Conservation (phyloP, 2,888 invertebrate species). For the Eulithis testata region DNA sequence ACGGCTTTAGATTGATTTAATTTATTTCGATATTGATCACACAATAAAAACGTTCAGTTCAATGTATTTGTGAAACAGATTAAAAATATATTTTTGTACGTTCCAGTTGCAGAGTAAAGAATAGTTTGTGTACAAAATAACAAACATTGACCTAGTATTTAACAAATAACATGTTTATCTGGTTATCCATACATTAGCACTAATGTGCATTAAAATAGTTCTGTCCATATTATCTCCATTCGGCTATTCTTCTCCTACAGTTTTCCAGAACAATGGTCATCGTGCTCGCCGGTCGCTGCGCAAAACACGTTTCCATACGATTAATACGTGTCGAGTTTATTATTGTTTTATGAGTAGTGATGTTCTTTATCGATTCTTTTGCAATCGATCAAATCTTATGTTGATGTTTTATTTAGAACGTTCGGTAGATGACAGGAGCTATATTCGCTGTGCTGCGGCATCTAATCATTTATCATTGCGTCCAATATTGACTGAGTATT, state of each 20-base stretch:
- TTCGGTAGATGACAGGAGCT: background rate
- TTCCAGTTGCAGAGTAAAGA: too few species aligned
- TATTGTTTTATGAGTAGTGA: constrained; percentile 48
- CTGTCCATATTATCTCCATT: constrained; percentile 9
- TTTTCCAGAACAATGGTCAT: constrained; percentile 36
- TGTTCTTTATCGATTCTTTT: constrained; percentile 39
- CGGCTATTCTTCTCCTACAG: constrained; percentile 22
- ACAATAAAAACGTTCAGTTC: too few species aligned
- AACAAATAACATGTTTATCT: too few species aligned
- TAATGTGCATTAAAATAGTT: constrained; percentile 17
- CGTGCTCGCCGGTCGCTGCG: constrained; percentile 47
- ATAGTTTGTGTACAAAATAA: too few species aligned
- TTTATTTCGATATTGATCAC: too few species aligned
- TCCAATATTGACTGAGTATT: constrained; percentile 19
- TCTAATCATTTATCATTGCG: constrained; percentile 1
- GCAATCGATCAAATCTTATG: constrained; percentile 26
- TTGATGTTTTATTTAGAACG: too few species aligned
- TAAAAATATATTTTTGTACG: too few species aligned
- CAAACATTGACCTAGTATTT: too few species aligned
- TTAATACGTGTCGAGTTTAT: constrained; percentile 52
- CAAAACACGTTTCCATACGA: constrained; percentile 55
- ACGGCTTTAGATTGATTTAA: too few species aligned
- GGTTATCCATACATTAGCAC: background rate
- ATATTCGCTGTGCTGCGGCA: too few species aligned
- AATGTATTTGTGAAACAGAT: too few species aligned